Evolutionary conservation across 2,797 vertebrate genomes (phyloP).

Genomic region (Liparis tanakae): DNA sequence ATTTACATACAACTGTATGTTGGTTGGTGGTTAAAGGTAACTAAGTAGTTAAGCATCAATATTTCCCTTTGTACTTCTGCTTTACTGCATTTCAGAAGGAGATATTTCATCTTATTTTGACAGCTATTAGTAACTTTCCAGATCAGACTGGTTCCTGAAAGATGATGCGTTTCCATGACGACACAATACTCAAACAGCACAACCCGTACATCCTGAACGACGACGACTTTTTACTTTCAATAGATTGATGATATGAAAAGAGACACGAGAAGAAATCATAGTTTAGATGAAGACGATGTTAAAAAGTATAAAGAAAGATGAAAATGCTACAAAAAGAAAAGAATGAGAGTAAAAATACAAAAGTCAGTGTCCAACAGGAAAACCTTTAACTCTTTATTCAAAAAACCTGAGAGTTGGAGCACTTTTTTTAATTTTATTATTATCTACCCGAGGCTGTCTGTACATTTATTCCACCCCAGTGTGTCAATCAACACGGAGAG

Average conservation of each 20-base stretch:
- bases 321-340: not conserved
- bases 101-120: not conserved
- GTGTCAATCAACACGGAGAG: not conserved
- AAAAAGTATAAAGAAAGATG: not conserved
- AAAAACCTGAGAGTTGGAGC: not conserved
- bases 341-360: not conserved
- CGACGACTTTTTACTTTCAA: not conserved
- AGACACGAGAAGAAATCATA: not conserved
- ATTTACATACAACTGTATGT: not conserved
- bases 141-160: not conserved
- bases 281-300: not conserved
- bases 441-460: not conserved
- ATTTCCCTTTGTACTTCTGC: not conserved
- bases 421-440: not conserved
- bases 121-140: not conserved
- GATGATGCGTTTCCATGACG: not conserved
- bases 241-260: not conserved
- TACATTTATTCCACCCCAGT: not conserved
- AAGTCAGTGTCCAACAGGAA: not conserved
- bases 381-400: not conserved
- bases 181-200: not conserved
- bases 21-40: not conserved
- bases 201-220: not conserved
- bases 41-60: not conserved
- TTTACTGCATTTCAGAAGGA: not conserved